A percentile compares a stretch with the other conserved stretches of the same genome.
phyloP scores from a whole-genome alignment of 2,113 vertebrate genomes.

The Glaucomys volans region DNA sequence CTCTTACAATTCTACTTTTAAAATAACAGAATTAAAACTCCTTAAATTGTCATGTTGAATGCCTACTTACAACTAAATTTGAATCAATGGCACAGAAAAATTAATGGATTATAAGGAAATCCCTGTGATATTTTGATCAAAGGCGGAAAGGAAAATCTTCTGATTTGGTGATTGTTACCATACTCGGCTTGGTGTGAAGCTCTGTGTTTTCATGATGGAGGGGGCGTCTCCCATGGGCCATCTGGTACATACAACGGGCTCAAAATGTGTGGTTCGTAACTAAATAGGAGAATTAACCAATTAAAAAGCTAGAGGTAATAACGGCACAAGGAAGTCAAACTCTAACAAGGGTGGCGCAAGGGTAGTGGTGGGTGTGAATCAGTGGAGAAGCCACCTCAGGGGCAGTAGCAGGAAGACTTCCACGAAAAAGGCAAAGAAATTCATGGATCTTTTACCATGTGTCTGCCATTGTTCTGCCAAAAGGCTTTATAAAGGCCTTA shows the following conservation, averaged over 20 bases:
- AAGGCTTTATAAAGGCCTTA: background rate
- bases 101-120: conserved; percentile 22
- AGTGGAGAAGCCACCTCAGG: background rate
- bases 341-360: background rate
- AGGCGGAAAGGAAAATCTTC: background rate
- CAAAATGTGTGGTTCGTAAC: background rate
- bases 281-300: background rate
- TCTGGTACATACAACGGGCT: background rate
- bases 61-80: conserved; percentile 12
- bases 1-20: background rate
- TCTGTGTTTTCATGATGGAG: background rate
- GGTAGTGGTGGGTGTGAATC: background rate
- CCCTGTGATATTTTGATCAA: background rate
- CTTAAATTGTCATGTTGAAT: background rate
- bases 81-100: conserved; percentile 12
- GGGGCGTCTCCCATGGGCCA: background rate
- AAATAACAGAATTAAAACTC: conserved; percentile 33
- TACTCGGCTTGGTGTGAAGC: background rate
- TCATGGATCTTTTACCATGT: rapidly evolving
- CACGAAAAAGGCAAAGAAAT: background rate
- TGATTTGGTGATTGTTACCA: background rate
- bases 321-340: background rate
- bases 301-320: background rate
- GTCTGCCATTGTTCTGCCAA: background rate
- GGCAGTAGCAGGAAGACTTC: background rate